Evolutionary conservation across 2,888 invertebrate species (phyloP), one percentile per base, ranked within the genome.

Genomic region (Microctonus hyperodae): DNA sequence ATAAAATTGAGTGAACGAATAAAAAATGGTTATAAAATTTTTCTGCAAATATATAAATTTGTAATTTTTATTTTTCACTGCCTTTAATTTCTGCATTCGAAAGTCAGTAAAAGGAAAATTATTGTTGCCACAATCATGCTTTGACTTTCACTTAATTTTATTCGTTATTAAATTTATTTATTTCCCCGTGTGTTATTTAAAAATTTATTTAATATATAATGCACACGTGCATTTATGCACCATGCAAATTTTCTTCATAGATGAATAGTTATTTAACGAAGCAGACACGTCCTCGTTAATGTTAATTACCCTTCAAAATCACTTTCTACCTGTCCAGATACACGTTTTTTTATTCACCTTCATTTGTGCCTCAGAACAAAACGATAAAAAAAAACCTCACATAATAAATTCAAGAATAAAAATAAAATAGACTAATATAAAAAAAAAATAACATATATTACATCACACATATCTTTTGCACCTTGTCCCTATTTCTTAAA

Each of bases 271-370:
- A 44, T 20, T 44, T 44, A 44, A 44, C 44, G 1, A 6, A 50
- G 48, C 53, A 11, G 31, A 31, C 13, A 31, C 25, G 40, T 60
- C 20, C 25, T 53, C 56, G 60, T 65, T 65, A 67, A 44, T 60
- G 51, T 69, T 68, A 67, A 72, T 68, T 69, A 66, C 44, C 16
- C 44, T 67, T 68, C 69, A 64, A 64, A 72, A 70, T 70, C 70
- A 70, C 72, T 72, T 72, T 72, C 72, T 69, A 72, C 67, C 68
- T 69, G 55, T 67, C 65, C 28, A 68, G 61, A 68, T 70, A 60
- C 57, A 63, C 25, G 61, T 61, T 51, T 51, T 58, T 58, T 44
- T 16, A 7, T n/a, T 7, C 44, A 44, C 16, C n/a, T 40, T n/a
- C 40, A 40, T n/a, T n/a, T 56, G 48, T 55, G 33, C 16, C 20